Evolutionary conservation across 2,797 vertebrate genomes (phyloP), one percentile per base, ranked within the genome.

Genomic region (Enteromius paludinosus): DNA sequence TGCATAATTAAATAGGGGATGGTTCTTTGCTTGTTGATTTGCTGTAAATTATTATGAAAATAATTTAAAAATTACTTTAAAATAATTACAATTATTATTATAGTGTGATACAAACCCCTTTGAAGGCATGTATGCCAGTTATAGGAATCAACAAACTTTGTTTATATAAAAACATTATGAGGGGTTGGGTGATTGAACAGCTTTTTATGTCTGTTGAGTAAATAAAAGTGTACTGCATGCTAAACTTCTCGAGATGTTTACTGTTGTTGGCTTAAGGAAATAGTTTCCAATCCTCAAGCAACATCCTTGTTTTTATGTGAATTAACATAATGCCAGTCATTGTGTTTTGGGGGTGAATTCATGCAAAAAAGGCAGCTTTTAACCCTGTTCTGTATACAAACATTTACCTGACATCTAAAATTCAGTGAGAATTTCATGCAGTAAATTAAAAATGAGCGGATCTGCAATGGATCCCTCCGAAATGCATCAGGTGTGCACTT

Each of bases 201-300:
- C 33, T 45, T 62, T 75, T 62, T 11, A 43, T 61, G 38, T 62
- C 74, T 76, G 56, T 77, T 77, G 56, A 62, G 35, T 76, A 62
- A 62, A 62, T 62, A 62, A 62, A 76, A 59, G 33, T 18, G 5
- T 6, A 30, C 12, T 45, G 23, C 4, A 0, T n/a, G 38, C 74
- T 61, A 8, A 77, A 41, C 20, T 62, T 30, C 33, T 76, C 5
- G 61, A 23, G n/a, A 43, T 45, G 35, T 45, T 76, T 45, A 43
- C 23, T 28, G 38, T 8, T 45, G 23, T 18, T 41, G 52, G 35
- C 18, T 41, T 75, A 74, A 56, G 7, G 3, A 47, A 70, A 28
- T 25, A 17, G 66, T 69, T 69, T 43, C 23, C 25, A 49, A 49
- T 71, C 41, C 43, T 71, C 10, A 54, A 73, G 18, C 10, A 54